Conservation (phyloP, 2,888 invertebrate genomes). For the Siphlonurus alternatus region DNA sequence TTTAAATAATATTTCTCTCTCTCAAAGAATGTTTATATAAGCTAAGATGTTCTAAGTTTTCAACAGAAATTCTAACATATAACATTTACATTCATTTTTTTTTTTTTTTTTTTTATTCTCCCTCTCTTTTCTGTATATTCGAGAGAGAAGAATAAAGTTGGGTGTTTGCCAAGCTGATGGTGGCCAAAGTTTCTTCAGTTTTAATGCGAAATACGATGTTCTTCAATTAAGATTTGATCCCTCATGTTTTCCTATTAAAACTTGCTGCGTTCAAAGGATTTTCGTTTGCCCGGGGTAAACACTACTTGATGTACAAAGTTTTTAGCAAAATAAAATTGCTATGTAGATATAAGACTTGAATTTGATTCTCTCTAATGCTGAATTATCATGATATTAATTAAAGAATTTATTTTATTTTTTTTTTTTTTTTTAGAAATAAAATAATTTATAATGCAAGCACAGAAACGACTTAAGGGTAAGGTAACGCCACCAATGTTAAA, state of each 20-base stretch:
- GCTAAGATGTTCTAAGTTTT: background rate
- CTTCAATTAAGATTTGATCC: constrained; percentile 14
- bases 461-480: too few species aligned
- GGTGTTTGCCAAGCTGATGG: background rate
- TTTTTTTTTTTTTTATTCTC: background rate
- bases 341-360: background rate
- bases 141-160: background rate
- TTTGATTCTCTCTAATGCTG: background rate
- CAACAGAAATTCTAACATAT: background rate
- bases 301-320: background rate
- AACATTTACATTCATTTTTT: background rate
- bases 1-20: background rate
- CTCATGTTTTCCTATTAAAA: constrained; percentile 12
- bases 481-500: too few species aligned
- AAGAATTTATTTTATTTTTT: too few species aligned
- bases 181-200: background rate
- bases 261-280: constrained; percentile 8
- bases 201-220: constrained; percentile 9
- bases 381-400: background rate
- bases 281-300: background rate
- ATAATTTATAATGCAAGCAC: too few species aligned
- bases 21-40: background rate
- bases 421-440: too few species aligned
- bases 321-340: background rate
- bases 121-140: background rate